Base-by-base conservation (phyloP, 1,140 invertebrate genomes). In the Cryptotermes secundus region DNA sequence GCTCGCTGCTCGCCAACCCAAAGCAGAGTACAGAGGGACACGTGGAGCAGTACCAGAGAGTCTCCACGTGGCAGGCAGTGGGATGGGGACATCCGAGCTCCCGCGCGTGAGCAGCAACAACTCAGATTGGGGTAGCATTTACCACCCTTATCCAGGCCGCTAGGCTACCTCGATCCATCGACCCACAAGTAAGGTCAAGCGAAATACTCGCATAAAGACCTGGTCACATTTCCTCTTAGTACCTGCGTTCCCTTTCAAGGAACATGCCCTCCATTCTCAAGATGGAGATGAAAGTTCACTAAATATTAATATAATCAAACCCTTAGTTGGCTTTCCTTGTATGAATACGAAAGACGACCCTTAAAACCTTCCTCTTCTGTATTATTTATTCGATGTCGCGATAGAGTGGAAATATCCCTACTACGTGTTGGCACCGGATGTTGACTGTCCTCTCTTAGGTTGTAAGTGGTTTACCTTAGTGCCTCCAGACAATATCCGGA, bases 171-270 rank as follows among this genome's bases (percentile, higher is more conserved):
- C 59, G 59, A 72, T 26, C 59, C n/a, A 4, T 26, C n/a, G 26
- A 31, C n/a, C 59, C 59, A 31, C 59, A 72, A 72, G 59, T 72
- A 72, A 72, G 59, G 59, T 72, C 59, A 72, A 72, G 59, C 59
- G 4, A 31, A 72, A 72, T 31, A 2, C n/a, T 72, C n/a, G 26
- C n/a, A 49, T 19, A 49, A 0, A 26, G 59, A 31, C 26, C 59
- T 72, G 59, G 59, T 72, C 59, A 72, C 59, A 72, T 26, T 72
- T 72, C 26, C 59, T 59, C 19, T 31, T 26, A 2, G 59, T n/a
- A 72, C 59, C 59, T 31, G 59, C n/a, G 59, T 72, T 72, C 59
- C 16, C 45, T 49, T 49, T 19, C 45, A 49, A 14, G 45, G 45
- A 19, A 3, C n/a, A n/a, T 72, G 26, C 59, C 59, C 45, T 49